A percentile compares a stretch with the other conserved stretches of the same genome.
phyloP scores from a whole-genome alignment of 2,113 vertebrate genomes.

The Charina bottae region DNA sequence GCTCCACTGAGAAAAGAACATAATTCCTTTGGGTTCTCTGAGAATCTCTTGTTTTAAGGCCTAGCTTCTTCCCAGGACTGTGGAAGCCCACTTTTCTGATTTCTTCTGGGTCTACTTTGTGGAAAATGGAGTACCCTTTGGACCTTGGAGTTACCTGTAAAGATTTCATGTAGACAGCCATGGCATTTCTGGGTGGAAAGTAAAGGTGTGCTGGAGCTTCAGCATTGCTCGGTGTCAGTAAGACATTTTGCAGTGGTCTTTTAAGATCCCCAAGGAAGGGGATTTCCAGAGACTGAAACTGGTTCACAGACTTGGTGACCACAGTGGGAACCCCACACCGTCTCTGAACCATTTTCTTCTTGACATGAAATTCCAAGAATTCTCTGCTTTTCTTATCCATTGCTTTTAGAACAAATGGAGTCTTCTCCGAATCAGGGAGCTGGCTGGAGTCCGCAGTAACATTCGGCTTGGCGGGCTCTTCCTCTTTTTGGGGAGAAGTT shows the following conservation, averaged over 20 bases:
- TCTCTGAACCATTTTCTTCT: slow-evolving; percentile 37
- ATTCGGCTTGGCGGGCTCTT: background rate
- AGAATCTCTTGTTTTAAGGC: too few species aligned
- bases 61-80: background rate
- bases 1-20: background rate
- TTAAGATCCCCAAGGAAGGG: background rate
- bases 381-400: background rate
- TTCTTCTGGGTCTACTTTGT: background rate
- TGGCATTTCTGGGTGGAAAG: background rate
- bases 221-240: fast-evolving
- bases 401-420: background rate
- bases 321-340: background rate
- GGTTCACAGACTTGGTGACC: background rate
- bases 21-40: background rate
- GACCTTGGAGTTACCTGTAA: background rate
- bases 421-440: too few species aligned
- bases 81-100: too few species aligned
- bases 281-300: background rate
- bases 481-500: background rate
- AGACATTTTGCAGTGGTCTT: background rate
- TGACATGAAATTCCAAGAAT: slow-evolving; percentile 14
- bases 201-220: too few species aligned
- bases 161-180: background rate
- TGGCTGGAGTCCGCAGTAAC: background rate
- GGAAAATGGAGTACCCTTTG: background rate